A percentile compares a stretch with the other conserved stretches of the same genome.
phyloP scores from a whole-genome alignment of 2,888 invertebrate species.

The Noctua pronuba region DNA sequence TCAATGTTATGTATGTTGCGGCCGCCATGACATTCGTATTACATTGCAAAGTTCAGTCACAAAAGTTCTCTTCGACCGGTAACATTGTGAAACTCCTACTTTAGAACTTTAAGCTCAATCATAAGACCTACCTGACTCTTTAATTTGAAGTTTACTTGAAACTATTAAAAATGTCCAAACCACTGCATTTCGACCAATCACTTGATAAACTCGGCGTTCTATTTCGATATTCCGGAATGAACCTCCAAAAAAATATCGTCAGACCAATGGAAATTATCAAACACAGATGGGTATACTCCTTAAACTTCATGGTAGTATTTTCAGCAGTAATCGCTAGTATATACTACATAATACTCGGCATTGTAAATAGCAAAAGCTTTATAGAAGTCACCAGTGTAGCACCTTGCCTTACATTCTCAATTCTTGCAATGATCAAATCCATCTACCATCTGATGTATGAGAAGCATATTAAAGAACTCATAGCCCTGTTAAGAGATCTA shows the following conservation, averaged over 20 bases:
- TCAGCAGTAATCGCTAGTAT: slow-evolving; percentile 59
- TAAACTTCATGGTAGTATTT: slow-evolving; percentile 69
- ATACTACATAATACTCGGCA: slow-evolving; percentile 63
- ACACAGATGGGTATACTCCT: slow-evolving; percentile 64
- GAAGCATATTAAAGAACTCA: slow-evolving; percentile 58
- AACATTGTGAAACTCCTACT: not conserved
- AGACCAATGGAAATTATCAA: slow-evolving; percentile 56
- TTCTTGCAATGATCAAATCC: slow-evolving; percentile 68
- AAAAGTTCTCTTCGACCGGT: slow-evolving; percentile 4
- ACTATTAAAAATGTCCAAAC: slow-evolving; percentile 43
- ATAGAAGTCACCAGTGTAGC: slow-evolving; percentile 71
- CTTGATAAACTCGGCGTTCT: slow-evolving; percentile 65
- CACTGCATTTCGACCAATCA: slow-evolving; percentile 64
- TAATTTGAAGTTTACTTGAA: not conserved
- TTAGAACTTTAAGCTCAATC: not conserved
- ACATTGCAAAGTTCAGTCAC: slow-evolving; percentile 6
- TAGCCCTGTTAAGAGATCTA: slow-evolving; percentile 61
- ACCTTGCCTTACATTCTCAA: slow-evolving; percentile 67
- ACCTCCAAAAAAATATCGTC: slow-evolving; percentile 55
- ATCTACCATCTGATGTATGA: slow-evolving; percentile 63
- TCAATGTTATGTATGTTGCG: slow-evolving; percentile 23
- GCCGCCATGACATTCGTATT: slow-evolving; percentile 2
- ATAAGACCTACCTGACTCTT: not conserved
- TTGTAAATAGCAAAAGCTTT: slow-evolving; percentile 65
- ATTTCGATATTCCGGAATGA: slow-evolving; percentile 68